Percentiles rank a stretch among this genome's conserved stretches.
These are phyloP conservation scores for Neolamprologus variostigma DNA, from an alignment of 2,113 vertebrate genomes.

Conservation along the genomic window DNA sequence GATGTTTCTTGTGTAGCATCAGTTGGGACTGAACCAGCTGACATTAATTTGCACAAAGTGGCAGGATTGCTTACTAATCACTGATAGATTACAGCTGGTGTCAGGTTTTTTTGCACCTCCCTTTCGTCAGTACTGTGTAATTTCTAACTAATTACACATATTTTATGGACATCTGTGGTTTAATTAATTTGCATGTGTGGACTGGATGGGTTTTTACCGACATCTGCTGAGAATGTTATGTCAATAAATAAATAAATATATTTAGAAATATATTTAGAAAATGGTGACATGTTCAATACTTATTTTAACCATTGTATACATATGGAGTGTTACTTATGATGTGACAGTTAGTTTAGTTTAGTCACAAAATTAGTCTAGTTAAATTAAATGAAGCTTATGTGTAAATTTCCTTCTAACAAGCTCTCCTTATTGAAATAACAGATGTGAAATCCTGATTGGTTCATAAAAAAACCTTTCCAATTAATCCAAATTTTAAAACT, in stretches of 20 bases:
- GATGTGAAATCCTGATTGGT: neutral
- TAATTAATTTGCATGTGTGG: neutral
- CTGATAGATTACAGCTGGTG: neutral
- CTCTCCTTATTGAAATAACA: neutral
- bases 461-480: neutral
- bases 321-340: neutral
- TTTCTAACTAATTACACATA: neutral
- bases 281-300: neutral
- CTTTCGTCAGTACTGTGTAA: neutral
- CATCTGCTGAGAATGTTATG: neutral
- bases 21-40: neutral
- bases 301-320: neutral
- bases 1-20: neutral
- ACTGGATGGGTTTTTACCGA: neutral
- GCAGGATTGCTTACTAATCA: neutral
- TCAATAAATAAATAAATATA: neutral
- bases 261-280: neutral
- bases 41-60: neutral
- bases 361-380: neutral
- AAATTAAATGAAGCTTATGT: neutral
- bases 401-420: neutral
- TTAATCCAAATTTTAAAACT: neutral
- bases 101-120: neutral
- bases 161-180: neutral
- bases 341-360: neutral